Evolutionary conservation across 1,140 invertebrate species (phyloP).

Genomic region (Acromyrmex charruanus): DNA sequence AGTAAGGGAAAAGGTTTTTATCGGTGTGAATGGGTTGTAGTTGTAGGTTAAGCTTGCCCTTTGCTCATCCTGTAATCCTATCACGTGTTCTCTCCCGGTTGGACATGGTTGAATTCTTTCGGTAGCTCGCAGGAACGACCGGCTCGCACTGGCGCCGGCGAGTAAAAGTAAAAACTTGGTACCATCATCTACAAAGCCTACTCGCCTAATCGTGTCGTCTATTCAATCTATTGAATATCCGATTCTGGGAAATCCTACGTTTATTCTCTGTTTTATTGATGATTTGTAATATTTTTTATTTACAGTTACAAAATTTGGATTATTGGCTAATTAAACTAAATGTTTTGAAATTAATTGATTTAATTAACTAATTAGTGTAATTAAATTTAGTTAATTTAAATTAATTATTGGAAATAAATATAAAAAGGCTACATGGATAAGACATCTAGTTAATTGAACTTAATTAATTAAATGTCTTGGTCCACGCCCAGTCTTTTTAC

Average conservation of each 20-base stretch:
- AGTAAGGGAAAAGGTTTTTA: constrained; percentile 75
- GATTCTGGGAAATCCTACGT: not conserved
- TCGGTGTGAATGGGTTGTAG: constrained; percentile 68
- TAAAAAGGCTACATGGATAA: too few species aligned
- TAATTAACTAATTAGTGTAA: too few species aligned
- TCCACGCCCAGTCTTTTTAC: not conserved
- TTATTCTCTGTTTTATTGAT: not conserved
- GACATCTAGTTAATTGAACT: too few species aligned
- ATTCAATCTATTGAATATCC: not conserved
- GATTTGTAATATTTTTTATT: not conserved
- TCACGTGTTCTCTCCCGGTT: constrained; percentile 15
- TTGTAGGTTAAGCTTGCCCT: constrained; percentile 73
- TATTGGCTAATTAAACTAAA: not conserved
- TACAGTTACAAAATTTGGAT: not conserved
- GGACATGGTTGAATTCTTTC: constrained; percentile 42
- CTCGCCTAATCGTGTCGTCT: not conserved
- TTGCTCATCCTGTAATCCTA: constrained; percentile 46
- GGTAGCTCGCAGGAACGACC: not conserved
- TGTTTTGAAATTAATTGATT: not conserved
- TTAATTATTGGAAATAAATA: too few species aligned
- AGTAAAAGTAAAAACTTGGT: not conserved
- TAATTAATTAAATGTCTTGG: not conserved
- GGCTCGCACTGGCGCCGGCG: not conserved
- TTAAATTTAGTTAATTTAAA: too few species aligned
- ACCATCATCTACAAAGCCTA: not conserved